Evolutionary conservation across 2,113 vertebrate genomes (phyloP).

Genomic region (Brienomyrus longianalis): DNA sequence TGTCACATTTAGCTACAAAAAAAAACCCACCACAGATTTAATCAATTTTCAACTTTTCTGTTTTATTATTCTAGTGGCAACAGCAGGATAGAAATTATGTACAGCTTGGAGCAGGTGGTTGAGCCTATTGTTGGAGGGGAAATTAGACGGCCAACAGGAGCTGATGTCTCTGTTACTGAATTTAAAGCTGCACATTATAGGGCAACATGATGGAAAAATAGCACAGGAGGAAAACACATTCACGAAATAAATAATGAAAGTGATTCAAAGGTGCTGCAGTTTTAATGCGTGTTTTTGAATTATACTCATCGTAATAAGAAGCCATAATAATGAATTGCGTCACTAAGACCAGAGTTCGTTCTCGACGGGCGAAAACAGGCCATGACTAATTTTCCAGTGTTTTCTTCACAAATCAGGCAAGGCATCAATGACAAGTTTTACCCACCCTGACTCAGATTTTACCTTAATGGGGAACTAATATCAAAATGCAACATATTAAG

Average conservation of each 20-base stretch:
- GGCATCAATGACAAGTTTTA: not conserved
- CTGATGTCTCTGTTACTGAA: conserved; percentile 12
- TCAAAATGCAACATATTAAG: not conserved
- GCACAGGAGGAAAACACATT: not conserved
- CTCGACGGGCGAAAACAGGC: not conserved
- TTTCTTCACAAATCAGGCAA: not conserved
- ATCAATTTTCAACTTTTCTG: conserved; percentile 6
- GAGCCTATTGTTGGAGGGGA: not conserved
- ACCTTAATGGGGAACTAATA: not conserved
- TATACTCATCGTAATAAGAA: not conserved
- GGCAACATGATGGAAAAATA: not conserved
- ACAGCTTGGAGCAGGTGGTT: conserved; percentile 1
- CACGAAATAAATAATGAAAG: not conserved
- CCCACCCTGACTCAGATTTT: not conserved
- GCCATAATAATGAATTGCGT: not conserved
- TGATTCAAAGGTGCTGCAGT: not conserved
- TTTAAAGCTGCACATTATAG: not conserved
- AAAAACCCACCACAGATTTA: not conserved
- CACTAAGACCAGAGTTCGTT: not conserved
- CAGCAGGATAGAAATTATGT: not conserved
- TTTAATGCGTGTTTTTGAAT: not conserved
- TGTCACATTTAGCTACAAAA: not conserved
- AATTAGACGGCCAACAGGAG: conserved; percentile 1
- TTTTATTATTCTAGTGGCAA: not conserved
- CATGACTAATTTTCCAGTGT: not conserved